Evolutionary conservation across 2,113 vertebrate genomes (phyloP), one percentile per base, ranked within the genome.

Genomic region (Anguilla rostrata): DNA sequence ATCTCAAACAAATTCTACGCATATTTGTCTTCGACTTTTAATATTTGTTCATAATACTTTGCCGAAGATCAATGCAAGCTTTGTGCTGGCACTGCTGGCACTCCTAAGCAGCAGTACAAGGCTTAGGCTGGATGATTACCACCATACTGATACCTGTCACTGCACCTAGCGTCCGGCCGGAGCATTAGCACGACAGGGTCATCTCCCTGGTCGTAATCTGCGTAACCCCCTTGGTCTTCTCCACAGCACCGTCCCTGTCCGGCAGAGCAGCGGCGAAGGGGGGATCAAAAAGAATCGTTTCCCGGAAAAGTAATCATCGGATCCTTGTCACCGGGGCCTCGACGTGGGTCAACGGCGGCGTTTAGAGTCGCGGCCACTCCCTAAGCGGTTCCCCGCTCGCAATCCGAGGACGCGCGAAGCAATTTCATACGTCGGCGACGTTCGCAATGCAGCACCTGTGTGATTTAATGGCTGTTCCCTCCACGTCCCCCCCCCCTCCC

Each of bases 381-480:
- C 95, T 94, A 95, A 95, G 94, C 94, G 94, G 96, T 96, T 97
- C 94, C 94, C 90, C 89, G 90, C 93, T 94, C 92, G 93, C 88
- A 95, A 34, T 94, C 94, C 93, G 87, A 82, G 93, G 92, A 93
- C 94, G 95, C 91, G 94, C 91, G 94, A 91, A 93, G 92, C 85
- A 94, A 93, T 95, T 95, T 95, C 92, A 95, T 93, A 94, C 93
- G 90, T 92, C 93, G 94, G 88, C 94, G 90, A 90, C 94, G 93
- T 91, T 92, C 92, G 93, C 71, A 92, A 90, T 84, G 90, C 90
- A 90, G 86, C 29, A 90, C 91, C 91, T 89, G 92, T 90, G 90
- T 92, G 90, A 93, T 96, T 93, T 92, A 87, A 90, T 87, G 88
- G 87, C 5, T 71, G 6, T 20, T 90, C 89, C 91, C 92, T 85